Evolutionary conservation across 2,888 invertebrate genomes (phyloP).

Genomic region (Lysandra bellargus): DNA sequence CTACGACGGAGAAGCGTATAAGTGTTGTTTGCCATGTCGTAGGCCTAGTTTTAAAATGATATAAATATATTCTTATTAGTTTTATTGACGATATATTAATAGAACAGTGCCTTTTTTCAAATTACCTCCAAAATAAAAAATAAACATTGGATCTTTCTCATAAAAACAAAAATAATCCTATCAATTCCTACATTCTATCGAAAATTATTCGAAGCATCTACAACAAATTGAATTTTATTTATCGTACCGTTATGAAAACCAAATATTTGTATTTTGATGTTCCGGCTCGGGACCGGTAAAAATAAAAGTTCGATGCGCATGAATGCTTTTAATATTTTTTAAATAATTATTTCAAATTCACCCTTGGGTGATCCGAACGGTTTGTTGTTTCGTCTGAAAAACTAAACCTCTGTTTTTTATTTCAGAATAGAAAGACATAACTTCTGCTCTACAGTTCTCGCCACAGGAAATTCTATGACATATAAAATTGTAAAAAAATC

Average conservation of each 20-base stretch:
- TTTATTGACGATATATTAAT: too few relatives aligned
- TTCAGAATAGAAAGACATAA: not conserved
- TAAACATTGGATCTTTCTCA: not conserved
- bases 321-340: not conserved
- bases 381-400: not conserved
- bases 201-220: not conserved
- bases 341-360: not conserved
- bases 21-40: too few relatives aligned
- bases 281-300: not conserved
- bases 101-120: too few relatives aligned
- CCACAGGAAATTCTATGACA: too few relatives aligned
- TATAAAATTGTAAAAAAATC: too few relatives aligned
- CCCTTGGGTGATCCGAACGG: not conserved
- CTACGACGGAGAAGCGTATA: too few relatives aligned
- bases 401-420: not conserved
- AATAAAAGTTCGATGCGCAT: not conserved
- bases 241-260: slow-evolving; percentile 13
- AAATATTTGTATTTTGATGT: slow-evolving; percentile 24
- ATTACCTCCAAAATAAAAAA: too few relatives aligned
- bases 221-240: slow-evolving; percentile 24
- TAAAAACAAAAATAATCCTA: not conserved
- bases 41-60: too few relatives aligned
- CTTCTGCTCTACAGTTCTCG: not conserved
- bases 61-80: too few relatives aligned
- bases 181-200: not conserved